Evolutionary conservation across 2,113 vertebrate species (phyloP), one percentile per base, ranked within the genome.

Genomic region (Macquaria ambigua): DNA sequence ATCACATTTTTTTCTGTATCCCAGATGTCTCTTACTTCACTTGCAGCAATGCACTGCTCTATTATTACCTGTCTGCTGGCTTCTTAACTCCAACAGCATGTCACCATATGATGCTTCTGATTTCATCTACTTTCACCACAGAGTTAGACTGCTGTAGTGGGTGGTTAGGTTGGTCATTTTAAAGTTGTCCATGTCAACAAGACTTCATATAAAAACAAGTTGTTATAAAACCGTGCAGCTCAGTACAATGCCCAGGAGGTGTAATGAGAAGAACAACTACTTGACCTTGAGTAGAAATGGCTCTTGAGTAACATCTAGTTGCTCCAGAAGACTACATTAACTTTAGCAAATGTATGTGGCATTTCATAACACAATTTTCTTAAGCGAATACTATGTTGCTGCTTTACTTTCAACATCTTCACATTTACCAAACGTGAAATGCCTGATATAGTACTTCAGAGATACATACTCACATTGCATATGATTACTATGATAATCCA

Each of bases 71-170:
- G 6, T 31, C 48, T 0, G 20, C 25, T 14, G 46, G 34, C 20
- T 58, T 48, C 55, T 81, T 52, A 2, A 21, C 71, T 73, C 25
- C 0, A 62, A 56, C 64, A 77, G 63, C 55, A 46, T 23, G 66
- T 66, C 79, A 80, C 23, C 31, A 63, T 23, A 18, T 15, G 39
- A 67, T 50, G 69, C 21, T 34, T 69, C 43, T 43, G 39, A 64
- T 63, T 55, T 78, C 7, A 63, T 55, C 48, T 39, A 9, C 28
- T 31, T 56, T 64, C 55, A 67, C 6, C 3, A 67, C 0, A 48
- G 37, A 3, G 50, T 39, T 16, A 25, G 41, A 53, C 16, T 23
- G 21, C 46, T 48, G 59, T 4, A 31, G 50, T 71, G 55, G 56
- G 39, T 50, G 58, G 21, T 39, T 10, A 37, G 53, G 66, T 9